Evolutionary conservation across 2,113 vertebrate genomes (phyloP).

Genomic region (Etheostoma cragini): DNA sequence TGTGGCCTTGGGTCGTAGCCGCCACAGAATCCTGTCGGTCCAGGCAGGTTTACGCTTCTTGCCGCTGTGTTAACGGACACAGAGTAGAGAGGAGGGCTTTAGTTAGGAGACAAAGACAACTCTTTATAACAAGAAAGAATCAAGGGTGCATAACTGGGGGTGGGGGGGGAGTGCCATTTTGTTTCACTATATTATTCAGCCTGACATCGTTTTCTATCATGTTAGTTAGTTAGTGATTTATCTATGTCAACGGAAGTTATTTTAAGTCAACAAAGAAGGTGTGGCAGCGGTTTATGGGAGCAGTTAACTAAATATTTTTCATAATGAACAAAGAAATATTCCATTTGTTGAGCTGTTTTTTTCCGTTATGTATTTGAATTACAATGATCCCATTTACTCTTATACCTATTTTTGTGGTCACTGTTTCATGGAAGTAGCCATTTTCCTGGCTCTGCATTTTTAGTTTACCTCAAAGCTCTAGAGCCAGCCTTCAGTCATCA

Average conservation of each 20-base stretch:
- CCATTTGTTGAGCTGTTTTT: too few species aligned
- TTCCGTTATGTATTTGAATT: too few species aligned
- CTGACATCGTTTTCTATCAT: too few species aligned
- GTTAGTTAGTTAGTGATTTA: too few species aligned
- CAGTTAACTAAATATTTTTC: too few species aligned
- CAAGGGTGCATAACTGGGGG: background rate
- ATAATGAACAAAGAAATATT: too few species aligned
- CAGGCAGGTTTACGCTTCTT: conserved; percentile 97
- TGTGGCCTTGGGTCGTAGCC: conserved; percentile 77
- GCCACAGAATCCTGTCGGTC: conserved; percentile 96
- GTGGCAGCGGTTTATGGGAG: too few species aligned
- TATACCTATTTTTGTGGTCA: background rate
- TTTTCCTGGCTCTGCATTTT: background rate
- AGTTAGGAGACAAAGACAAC: conserved; percentile 2
- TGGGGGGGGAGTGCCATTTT: background rate
- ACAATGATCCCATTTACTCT: too few species aligned
- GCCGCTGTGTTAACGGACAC: conserved; percentile 77
- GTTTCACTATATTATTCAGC: too few species aligned
- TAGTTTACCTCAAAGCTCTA: background rate
- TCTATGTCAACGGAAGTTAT: too few species aligned
- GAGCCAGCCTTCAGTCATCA: background rate
- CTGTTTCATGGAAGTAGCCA: too few species aligned
- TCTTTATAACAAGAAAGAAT: background rate
- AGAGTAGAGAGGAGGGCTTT: conserved; percentile 6
- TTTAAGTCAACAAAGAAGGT: too few species aligned